phyloP scores from a whole-genome alignment of 2,113 vertebrate genomes.

The Apodemus sylvaticus region DNA sequence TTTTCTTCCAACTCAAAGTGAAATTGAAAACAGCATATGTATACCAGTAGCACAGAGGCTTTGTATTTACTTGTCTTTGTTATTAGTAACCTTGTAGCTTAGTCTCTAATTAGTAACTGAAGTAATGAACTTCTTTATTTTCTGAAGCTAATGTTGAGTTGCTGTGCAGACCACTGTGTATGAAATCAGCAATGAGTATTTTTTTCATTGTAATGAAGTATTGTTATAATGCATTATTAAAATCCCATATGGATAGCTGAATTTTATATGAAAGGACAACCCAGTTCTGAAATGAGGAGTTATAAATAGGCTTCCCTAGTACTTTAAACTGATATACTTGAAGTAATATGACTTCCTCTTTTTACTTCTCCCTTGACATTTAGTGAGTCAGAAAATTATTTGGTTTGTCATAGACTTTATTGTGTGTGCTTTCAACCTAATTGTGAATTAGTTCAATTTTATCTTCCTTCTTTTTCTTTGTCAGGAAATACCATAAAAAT shows the following conservation, averaged over 20 bases:
- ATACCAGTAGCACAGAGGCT: not conserved
- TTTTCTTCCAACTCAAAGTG: not conserved
- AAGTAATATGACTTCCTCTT: conserved; percentile 54
- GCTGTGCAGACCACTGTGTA: conserved; percentile 43
- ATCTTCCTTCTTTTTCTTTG: conserved; percentile 51
- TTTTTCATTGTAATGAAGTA: conserved; percentile 51
- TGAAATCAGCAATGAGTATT: conserved; percentile 47
- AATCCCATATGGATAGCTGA: conserved; percentile 54
- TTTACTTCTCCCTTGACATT: conserved; percentile 20
- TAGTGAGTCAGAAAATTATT: conserved; percentile 65
- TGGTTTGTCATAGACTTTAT: conserved; percentile 55
- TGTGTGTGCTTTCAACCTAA: conserved; percentile 66
- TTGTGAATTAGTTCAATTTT: conserved; percentile 73
- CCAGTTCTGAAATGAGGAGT: conserved; percentile 53
- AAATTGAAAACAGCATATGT: not conserved
- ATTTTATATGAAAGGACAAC: conserved; percentile 57
- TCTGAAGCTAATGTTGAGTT: conserved; percentile 55
- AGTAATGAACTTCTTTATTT: conserved; percentile 60
- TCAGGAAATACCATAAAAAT: conserved; percentile 70
- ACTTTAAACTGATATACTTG: conserved; percentile 42
- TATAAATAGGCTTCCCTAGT: conserved; percentile 46
- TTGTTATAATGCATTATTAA: conserved; percentile 62
- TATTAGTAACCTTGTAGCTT: conserved; percentile 44
- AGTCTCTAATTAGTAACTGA: conserved; percentile 63
- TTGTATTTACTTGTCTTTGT: conserved; percentile 62